Percentiles rank a stretch among this genome's conserved stretches.
These are phyloP conservation scores for Acrocephalus scirpaceus DNA, from an alignment of 2,797 vertebrate genomes.

Conservation along the genomic window DNA sequence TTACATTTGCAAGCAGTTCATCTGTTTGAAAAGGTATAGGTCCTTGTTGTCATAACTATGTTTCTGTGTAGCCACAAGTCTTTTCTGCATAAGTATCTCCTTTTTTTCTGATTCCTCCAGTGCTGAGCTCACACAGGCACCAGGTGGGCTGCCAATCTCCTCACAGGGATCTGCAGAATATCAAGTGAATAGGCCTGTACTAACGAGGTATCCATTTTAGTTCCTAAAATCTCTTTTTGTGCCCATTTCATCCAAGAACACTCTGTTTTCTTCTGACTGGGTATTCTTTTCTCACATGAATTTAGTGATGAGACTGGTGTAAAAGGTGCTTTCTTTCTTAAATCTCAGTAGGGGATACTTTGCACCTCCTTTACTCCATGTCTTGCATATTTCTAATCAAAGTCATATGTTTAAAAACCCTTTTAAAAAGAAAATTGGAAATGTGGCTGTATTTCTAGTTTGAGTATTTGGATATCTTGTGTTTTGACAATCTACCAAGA, in stretches of 20 bases:
- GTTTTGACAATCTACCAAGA: background rate
- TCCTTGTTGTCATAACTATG: background rate
- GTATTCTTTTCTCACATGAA: background rate
- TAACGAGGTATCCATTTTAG: background rate
- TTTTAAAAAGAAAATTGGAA: background rate
- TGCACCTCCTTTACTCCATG: background rate
- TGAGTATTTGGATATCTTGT: background rate
- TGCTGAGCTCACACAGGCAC: background rate
- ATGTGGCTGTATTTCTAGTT: background rate
- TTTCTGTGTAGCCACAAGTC: background rate
- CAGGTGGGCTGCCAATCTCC: background rate
- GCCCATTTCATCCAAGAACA: background rate
- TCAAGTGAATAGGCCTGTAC: background rate
- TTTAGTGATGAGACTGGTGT: background rate
- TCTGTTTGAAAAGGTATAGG: background rate
- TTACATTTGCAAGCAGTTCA: background rate
- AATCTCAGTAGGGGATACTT: background rate
- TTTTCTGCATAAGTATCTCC: background rate
- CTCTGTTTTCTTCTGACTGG: background rate
- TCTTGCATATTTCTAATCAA: background rate
- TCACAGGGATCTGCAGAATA: background rate
- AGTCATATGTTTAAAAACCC: background rate
- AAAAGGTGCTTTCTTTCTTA: background rate
- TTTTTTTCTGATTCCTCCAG: background rate
- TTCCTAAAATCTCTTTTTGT: background rate